Evolutionary conservation across 2,888 invertebrate genomes (phyloP).

Genomic region (Plagodis dolabraria): DNA sequence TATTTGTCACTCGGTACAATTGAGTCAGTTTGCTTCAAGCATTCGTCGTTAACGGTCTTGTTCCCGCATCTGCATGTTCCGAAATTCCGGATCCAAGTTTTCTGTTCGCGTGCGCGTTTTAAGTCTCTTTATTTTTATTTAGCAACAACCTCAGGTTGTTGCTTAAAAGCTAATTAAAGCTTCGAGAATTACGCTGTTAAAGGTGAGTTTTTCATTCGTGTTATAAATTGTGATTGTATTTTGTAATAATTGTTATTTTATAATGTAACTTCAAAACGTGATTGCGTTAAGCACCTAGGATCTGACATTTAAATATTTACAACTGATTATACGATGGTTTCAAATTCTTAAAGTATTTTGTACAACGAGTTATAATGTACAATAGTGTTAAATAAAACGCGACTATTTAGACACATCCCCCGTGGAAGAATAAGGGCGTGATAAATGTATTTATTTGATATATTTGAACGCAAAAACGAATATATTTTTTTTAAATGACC

Average conservation of each 20-base stretch:
- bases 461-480: too few relatives aligned
- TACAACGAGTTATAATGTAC: too few relatives aligned
- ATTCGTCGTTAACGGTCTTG: slow-evolving; percentile 47
- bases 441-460: too few relatives aligned
- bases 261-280: not conserved
- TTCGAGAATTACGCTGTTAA: slow-evolving; percentile 87
- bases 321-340: too few relatives aligned
- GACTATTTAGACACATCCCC: too few relatives aligned
- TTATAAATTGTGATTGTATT: not conserved
- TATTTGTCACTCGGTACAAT: slow-evolving; percentile 44
- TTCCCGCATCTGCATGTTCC: slow-evolving; percentile 42
- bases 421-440: too few relatives aligned
- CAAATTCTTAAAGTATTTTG: too few relatives aligned
- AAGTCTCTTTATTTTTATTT: slow-evolving; percentile 49
- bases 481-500: too few relatives aligned
- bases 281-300: too few relatives aligned
- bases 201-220: slow-evolving; percentile 63
- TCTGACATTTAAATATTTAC: too few relatives aligned
- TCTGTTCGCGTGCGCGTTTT: slow-evolving; percentile 44
- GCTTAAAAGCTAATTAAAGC: slow-evolving; percentile 80
- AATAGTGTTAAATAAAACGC: too few relatives aligned
- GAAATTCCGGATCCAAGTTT: slow-evolving; percentile 40
- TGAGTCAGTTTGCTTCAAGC: slow-evolving; percentile 63
- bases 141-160: slow-evolving; percentile 84
- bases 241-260: not conserved